A percentile compares a stretch with the other conserved stretches of the same genome.
These are phyloP conservation scores for Axis porcinus DNA, from an alignment of 2,113 vertebrate species.

Conservation along the genomic window DNA sequence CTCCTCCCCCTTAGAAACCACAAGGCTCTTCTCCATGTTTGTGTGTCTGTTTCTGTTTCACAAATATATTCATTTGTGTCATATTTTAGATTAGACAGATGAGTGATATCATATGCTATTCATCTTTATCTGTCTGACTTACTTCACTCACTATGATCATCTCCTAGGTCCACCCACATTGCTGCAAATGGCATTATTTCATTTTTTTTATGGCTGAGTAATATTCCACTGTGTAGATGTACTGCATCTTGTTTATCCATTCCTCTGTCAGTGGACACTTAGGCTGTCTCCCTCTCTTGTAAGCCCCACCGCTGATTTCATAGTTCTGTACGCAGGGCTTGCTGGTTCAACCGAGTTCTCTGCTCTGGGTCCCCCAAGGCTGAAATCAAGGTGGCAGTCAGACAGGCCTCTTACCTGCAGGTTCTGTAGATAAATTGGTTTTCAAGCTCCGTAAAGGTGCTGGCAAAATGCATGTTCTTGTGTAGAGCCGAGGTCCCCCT, in stretches of 20 bases:
- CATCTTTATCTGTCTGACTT: background rate
- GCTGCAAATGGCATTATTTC: background rate
- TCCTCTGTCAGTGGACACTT: rapidly evolving
- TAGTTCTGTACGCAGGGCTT: rapidly evolving
- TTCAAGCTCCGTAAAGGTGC: background rate
- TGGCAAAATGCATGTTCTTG: background rate
- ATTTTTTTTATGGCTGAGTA: background rate
- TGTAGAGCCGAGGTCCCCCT: rapidly evolving
- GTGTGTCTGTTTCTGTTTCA: background rate
- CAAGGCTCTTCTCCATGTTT: background rate
- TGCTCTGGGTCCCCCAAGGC: too few species aligned
- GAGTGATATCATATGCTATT: background rate
- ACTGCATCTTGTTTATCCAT: rapidly evolving
- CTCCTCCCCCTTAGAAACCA: background rate
- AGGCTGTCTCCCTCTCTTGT: background rate
- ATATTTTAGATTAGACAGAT: background rate
- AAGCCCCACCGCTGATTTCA: rapidly evolving
- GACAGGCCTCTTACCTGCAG: rapidly evolving
- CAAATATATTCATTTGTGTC: too few species aligned
- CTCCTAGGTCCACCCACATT: background rate
- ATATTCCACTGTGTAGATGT: background rate
- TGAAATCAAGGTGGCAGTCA: background rate
- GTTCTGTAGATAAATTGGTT: background rate
- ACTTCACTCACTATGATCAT: rapidly evolving
- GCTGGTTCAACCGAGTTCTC: background rate